Percentiles rank a stretch among this genome's conserved stretches.
phyloP scores from a whole-genome alignment of 2,888 invertebrate genomes.

The Lymantria monacha region DNA sequence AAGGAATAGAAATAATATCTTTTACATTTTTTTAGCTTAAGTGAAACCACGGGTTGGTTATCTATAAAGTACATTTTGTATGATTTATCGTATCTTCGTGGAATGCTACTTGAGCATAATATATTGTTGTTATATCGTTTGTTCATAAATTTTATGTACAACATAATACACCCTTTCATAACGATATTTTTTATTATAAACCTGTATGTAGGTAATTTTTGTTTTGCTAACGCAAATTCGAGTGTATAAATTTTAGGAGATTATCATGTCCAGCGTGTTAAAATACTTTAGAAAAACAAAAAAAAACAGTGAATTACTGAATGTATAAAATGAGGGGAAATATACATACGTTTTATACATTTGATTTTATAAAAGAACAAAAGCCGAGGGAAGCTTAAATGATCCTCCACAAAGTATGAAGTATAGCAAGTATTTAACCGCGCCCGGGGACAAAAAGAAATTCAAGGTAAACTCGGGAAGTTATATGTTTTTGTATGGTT shows the following conservation, averaged over 20 bases:
- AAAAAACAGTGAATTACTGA: neutral
- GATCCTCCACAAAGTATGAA: conserved; percentile 38
- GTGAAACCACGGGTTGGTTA: no score
- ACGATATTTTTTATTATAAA: no score
- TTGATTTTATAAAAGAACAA: conserved; percentile 32
- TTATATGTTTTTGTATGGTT: conserved; percentile 24
- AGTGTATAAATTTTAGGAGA: conserved; percentile 9
- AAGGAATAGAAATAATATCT: no score
- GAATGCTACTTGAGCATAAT: no score
- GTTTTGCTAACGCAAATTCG: neutral
- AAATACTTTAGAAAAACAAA: neutral
- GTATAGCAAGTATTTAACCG: conserved; percentile 38
- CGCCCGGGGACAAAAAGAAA: conserved; percentile 34
- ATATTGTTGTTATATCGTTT: no score
- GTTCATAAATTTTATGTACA: no score
- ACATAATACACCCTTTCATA: no score
- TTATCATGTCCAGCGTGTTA: conserved; percentile 18
- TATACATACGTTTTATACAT: conserved; percentile 21
- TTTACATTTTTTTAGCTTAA: no score
- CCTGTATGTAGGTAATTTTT: no score
- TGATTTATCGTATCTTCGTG: no score
- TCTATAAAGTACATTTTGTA: no score
- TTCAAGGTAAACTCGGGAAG: conserved; percentile 30
- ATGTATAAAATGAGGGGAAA: conserved; percentile 1
- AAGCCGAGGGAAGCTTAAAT: conserved; percentile 33